A percentile compares a stretch with the other conserved stretches of the same genome.
phyloP scores from a whole-genome alignment of 2,113 vertebrate genomes.

The Australoheros scitulus region DNA sequence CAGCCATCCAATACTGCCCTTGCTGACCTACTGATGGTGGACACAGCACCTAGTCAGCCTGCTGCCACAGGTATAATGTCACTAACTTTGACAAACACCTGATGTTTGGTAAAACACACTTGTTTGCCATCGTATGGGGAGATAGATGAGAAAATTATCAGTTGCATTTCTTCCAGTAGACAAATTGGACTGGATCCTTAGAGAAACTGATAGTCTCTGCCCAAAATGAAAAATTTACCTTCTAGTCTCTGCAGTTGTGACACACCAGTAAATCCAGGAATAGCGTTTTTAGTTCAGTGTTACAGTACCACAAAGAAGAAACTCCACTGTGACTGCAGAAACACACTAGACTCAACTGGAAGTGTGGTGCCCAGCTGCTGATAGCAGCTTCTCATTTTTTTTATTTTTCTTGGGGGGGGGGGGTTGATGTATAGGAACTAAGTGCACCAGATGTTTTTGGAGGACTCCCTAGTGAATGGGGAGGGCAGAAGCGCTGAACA shows the following conservation, averaged over 20 bases:
- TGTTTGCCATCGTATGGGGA: background rate
- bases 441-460: slow-evolving; percentile 92
- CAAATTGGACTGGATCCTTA: background rate
- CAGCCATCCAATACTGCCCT: slow-evolving; percentile 83
- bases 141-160: background rate
- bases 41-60: slow-evolving; percentile 72
- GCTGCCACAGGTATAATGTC: slow-evolving; percentile 78
- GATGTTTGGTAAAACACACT: background rate
- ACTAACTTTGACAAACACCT: background rate
- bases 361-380: slow-evolving; percentile 58
- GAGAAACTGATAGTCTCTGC: background rate
- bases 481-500: slow-evolving; percentile 86
- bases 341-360: slow-evolving; percentile 5
- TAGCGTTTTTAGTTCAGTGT: background rate
- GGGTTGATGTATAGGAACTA: slow-evolving; percentile 78
- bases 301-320: slow-evolving; percentile 1
- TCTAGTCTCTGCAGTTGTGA: background rate
- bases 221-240: background rate
- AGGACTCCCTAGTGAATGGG: slow-evolving; percentile 87
- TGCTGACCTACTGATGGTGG: slow-evolving; percentile 89
- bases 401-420: background rate
- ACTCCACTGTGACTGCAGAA: slow-evolving; percentile 18
- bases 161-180: background rate
- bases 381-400: slow-evolving; percentile 48
- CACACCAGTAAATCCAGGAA: slow-evolving; percentile 12